phyloP scores from a whole-genome alignment of 2,888 invertebrate genomes.

The Dicroscelio sp. region DNA sequence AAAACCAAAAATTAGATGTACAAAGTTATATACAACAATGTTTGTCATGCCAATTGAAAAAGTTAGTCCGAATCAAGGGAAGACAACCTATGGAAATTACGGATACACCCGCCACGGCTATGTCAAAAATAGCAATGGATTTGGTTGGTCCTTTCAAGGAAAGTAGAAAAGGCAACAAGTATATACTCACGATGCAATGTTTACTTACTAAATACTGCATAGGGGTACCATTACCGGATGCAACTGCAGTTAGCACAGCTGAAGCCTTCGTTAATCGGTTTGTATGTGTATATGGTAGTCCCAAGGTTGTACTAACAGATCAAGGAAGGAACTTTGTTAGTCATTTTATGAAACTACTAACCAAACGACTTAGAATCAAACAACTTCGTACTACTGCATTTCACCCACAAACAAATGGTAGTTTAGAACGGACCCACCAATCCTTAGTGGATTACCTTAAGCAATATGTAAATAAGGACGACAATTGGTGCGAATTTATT shows the following conservation, averaged over 20 bases:
- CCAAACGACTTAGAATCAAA: not conserved
- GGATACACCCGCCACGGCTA: no score
- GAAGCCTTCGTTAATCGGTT: not conserved
- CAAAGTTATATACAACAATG: no score
- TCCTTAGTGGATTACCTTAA: not conserved
- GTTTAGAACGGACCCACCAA: not conserved
- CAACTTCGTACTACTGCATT: not conserved
- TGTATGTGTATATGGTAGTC: slow-evolving; percentile 4
- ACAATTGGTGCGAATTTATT: not conserved
- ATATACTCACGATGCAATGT: not conserved
- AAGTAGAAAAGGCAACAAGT: not conserved
- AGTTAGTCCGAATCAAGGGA: no score
- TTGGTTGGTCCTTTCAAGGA: not conserved
- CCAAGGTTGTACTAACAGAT: not conserved
- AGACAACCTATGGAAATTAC: no score
- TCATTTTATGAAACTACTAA: not conserved
- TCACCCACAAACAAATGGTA: not conserved
- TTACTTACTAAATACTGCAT: slow-evolving; percentile 1
- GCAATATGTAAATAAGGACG: not conserved
- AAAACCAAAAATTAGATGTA: no score
- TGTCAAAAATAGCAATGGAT: no score
- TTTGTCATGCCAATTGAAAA: no score
- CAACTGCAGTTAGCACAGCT: not conserved
- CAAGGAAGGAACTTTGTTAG: slow-evolving; percentile 4
- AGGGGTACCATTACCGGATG: not conserved